Conservation (phyloP, 2,113 vertebrate genomes). For the Zosterops japonicus region DNA sequence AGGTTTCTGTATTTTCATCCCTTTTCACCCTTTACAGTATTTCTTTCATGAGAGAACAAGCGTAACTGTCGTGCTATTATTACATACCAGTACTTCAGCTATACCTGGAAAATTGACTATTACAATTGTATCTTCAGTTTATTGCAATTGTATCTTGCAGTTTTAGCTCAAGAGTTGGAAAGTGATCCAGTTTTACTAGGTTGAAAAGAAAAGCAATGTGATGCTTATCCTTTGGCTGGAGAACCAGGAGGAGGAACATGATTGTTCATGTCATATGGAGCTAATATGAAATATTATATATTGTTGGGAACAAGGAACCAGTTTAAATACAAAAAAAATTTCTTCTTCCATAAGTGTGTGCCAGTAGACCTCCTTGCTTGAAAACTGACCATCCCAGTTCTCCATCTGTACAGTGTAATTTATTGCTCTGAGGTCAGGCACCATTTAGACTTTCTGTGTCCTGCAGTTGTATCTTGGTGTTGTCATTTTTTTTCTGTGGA, state of each 20-base stretch:
- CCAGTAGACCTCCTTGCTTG: not conserved
- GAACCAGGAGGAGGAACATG: not conserved
- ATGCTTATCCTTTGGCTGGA: not conserved
- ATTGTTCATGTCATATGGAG: not conserved
- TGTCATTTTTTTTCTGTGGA: not conserved
- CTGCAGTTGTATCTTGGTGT: not conserved
- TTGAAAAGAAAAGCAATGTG: not conserved
- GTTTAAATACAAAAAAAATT: not conserved
- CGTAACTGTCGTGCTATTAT: not conserved
- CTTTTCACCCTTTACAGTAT: not conserved
- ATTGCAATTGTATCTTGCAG: not conserved
- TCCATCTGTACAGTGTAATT: not conserved
- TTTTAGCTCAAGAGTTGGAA: not conserved
- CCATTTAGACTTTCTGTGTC: not conserved
- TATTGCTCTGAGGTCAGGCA: not conserved
- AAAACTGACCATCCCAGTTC: not conserved
- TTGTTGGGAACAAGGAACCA: not conserved
- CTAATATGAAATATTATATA: not conserved
- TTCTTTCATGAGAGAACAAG: not conserved
- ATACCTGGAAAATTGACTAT: not conserved
- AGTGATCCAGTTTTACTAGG: not conserved
- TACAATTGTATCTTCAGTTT: not conserved
- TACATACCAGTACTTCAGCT: rapidly evolving
- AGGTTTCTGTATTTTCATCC: not conserved
- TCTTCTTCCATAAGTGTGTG: not conserved